phyloP scores from a whole-genome alignment of 2,888 invertebrate species.

The Mythimna pallens region DNA sequence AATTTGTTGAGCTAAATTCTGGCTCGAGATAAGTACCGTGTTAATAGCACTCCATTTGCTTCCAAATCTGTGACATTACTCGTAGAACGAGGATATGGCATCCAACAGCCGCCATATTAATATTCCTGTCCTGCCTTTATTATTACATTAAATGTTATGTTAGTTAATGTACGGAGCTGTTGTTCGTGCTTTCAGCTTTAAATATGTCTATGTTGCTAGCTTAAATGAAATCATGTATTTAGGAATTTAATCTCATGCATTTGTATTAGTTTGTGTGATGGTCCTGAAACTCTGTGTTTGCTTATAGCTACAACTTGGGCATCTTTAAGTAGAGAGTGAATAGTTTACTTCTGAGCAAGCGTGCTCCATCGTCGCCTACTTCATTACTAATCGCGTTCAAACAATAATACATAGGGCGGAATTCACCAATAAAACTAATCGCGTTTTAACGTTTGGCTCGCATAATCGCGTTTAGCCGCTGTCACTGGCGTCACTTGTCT shows the following conservation, averaged over 20 bases:
- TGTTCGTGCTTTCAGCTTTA: slow-evolving; percentile 41
- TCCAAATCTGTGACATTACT: slow-evolving; percentile 35
- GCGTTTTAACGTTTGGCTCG: too few relatives aligned
- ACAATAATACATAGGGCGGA: too few relatives aligned
- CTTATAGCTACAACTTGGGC: too few relatives aligned
- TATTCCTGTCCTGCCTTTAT: slow-evolving; percentile 50
- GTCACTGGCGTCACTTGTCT: too few relatives aligned
- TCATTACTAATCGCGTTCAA: too few relatives aligned
- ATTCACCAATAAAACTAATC: too few relatives aligned
- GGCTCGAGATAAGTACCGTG: background rate
- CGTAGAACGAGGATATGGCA: slow-evolving; percentile 38
- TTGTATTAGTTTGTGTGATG: background rate
- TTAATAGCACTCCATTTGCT: slow-evolving; percentile 41
- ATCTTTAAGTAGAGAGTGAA: too few relatives aligned
- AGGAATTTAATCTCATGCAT: background rate
- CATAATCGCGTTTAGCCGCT: too few relatives aligned
- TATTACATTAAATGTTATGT: slow-evolving; percentile 56
- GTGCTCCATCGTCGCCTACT: too few relatives aligned
- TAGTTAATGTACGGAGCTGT: slow-evolving; percentile 36
- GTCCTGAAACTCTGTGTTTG: too few relatives aligned
- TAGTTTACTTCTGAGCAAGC: too few relatives aligned
- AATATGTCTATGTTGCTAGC: slow-evolving; percentile 32
- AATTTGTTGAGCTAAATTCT: slow-evolving; percentile 20
- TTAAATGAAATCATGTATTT: slow-evolving; percentile 23
- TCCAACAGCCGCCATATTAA: slow-evolving; percentile 51